Conservation (phyloP, 1,140 invertebrate genomes). For the Leptopilina clavipes region DNA sequence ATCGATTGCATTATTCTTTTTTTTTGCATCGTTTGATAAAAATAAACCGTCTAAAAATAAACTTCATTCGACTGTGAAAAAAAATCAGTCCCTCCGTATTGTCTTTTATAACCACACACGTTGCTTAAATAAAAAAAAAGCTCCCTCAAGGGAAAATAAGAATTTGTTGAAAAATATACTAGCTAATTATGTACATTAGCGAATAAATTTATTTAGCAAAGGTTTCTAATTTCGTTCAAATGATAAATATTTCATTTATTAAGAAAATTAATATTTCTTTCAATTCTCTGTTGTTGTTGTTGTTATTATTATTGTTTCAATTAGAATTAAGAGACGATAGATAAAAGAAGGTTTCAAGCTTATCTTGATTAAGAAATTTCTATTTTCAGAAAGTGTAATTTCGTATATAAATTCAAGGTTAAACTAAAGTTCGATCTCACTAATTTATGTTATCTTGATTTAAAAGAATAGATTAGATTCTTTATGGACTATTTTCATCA, state of each 20-base stretch:
- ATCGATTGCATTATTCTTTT: slow-evolving; percentile 11
- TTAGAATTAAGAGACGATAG: background rate
- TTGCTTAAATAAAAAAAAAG: background rate
- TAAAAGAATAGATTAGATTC: background rate
- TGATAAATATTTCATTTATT: no score
- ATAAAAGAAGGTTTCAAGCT: background rate
- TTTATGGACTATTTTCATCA: background rate
- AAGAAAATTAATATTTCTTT: no score
- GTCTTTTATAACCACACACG: background rate
- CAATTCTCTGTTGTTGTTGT: background rate
- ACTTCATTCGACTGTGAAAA: background rate
- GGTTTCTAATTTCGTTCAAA: no score
- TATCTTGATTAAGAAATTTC: slow-evolving; percentile 13
- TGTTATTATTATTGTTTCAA: background rate
- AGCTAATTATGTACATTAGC: no score
- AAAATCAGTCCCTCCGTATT: background rate
- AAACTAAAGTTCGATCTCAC: background rate
- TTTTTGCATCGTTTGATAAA: background rate
- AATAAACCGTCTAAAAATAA: slow-evolving; percentile 30
- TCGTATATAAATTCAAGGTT: background rate
- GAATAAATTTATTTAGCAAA: no score
- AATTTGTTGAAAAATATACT: background rate
- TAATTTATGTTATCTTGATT: background rate
- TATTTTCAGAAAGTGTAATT: slow-evolving; percentile 5
- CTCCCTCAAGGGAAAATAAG: background rate